Evolutionary conservation across 2,797 vertebrate species (phyloP).

Genomic region (Scyliorhinus canicula): DNA sequence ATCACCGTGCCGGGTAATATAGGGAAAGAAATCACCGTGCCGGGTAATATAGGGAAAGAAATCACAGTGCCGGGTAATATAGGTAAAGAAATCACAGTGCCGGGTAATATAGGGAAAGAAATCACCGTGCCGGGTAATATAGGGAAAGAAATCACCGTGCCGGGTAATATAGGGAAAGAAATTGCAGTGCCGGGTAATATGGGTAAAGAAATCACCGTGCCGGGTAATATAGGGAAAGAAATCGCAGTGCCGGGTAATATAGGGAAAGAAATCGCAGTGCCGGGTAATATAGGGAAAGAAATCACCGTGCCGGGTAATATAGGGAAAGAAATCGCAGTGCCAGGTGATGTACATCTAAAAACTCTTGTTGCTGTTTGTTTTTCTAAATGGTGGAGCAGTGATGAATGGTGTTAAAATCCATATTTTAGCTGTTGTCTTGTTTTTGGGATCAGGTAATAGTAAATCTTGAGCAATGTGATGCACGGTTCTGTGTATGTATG

Average conservation of each 20-base stretch:
- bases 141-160: slow-evolving; percentile 54
- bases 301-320: too few species aligned
- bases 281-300: too few species aligned
- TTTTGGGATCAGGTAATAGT: neutral
- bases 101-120: slow-evolving; percentile 70
- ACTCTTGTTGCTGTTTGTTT: neutral
- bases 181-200: too few species aligned
- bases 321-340: too few species aligned
- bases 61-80: too few species aligned
- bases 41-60: slow-evolving; percentile 70
- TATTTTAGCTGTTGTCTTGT: neutral
- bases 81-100: slow-evolving; percentile 54
- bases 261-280: slow-evolving; percentile 59
- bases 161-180: slow-evolving; percentile 70
- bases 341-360: neutral
- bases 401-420: neutral
- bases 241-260: slow-evolving; percentile 60
- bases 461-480: neutral
- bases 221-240: too few species aligned
- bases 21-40: slow-evolving; percentile 54
- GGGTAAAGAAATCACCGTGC: slow-evolving; percentile 75
- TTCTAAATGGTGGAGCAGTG: neutral
- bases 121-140: too few species aligned
- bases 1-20: too few species aligned
- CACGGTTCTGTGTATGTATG: neutral